Base-by-base conservation (phyloP, 2,113 vertebrate species). In the Mormyrus iriodes region DNA sequence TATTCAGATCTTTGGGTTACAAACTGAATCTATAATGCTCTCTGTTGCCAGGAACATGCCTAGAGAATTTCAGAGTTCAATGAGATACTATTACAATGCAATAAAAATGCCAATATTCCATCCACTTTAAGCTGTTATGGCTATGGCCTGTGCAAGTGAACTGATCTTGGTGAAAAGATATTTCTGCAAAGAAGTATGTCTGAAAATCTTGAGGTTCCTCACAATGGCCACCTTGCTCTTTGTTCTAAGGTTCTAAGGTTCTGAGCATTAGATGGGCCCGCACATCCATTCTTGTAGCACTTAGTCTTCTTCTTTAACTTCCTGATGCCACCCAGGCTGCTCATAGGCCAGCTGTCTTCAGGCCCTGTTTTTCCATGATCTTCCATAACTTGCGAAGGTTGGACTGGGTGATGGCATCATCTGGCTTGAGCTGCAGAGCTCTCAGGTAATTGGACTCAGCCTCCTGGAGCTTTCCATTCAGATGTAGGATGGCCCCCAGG, bases 281-380 rank as follows among this genome's bases (percentile, higher is more conserved):
- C 15, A 39, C 35, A 85, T 85, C 35, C 15, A 19, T 42, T 39
- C 31, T 42, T 79, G 31, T 42, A 35, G 65, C 12, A 35, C 27
- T 61, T 73, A 35, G n/a, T n/a, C 2, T 53, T 53, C 46, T 3
- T 2, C 61, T 27, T n/a, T 21, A 24, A 21, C 42, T 42, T 35
- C 48, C 19, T 17, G 46, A 3, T 17, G 3, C 46, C 46, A 8
- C n/a, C 39, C n/a, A 48, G 15, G 17, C 12, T 48, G 65, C 27
- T 98, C 96, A 98, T 90, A 96, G 97, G 93, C 96, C 97, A 2
- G 92, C 96, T 88, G 97, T 99, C 95, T 96, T 98, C 93, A 99
- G 93, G 92, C 98, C 98, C 96, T 99, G 98, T 90, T 99, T 99
- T 93, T 99, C 98, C 98, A 99, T 99, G 94, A 99, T 99, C 94